phyloP scores from a whole-genome alignment of 1,140 invertebrate species.

The Zelostemma sp. region DNA sequence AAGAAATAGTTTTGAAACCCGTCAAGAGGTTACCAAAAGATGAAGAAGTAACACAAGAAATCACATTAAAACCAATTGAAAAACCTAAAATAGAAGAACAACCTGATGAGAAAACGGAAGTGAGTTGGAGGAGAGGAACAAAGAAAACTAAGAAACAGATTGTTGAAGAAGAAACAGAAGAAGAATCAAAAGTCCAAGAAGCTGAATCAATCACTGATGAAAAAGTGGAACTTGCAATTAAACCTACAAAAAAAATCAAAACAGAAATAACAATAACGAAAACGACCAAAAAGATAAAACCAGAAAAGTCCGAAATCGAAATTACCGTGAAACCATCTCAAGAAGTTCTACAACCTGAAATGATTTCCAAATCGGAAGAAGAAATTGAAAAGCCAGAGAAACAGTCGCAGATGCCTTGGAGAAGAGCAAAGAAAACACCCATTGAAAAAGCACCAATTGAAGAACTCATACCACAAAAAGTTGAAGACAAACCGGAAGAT shows the following conservation, averaged over 20 bases:
- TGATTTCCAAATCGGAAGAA: slow-evolving; percentile 20
- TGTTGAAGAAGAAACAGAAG: slow-evolving; percentile 40
- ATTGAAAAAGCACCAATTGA: too few species aligned
- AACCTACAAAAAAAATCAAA: slow-evolving; percentile 7
- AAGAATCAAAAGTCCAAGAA: slow-evolving; percentile 33
- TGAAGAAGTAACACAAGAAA: slow-evolving; percentile 22
- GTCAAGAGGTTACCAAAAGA: slow-evolving; percentile 53
- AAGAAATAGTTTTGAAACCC: slow-evolving; percentile 60
- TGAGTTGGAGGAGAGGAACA: slow-evolving; percentile 47
- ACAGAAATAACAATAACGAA: slow-evolving; percentile 1
- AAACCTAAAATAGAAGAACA: slow-evolving; percentile 32
- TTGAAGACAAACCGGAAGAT: too few species aligned
- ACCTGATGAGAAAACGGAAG: slow-evolving; percentile 12
- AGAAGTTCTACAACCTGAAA: slow-evolving; percentile 14
- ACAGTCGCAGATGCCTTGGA: slow-evolving; percentile 1
- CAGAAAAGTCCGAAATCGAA: slow-evolving; percentile 27
- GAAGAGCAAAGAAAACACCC: neutral
- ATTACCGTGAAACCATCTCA: neutral
- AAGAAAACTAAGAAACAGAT: slow-evolving; percentile 35
- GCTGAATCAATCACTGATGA: too few species aligned
- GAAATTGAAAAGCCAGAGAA: slow-evolving; percentile 13
- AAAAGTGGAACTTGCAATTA: too few species aligned
- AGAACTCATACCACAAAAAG: too few species aligned
- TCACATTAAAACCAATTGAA: slow-evolving; percentile 60
- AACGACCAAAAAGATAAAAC: slow-evolving; percentile 21